Percentiles rank a stretch among this genome's conserved stretches.
Conservation (phyloP, 2,113 vertebrate genomes). For the Glareola pratincola region DNA sequence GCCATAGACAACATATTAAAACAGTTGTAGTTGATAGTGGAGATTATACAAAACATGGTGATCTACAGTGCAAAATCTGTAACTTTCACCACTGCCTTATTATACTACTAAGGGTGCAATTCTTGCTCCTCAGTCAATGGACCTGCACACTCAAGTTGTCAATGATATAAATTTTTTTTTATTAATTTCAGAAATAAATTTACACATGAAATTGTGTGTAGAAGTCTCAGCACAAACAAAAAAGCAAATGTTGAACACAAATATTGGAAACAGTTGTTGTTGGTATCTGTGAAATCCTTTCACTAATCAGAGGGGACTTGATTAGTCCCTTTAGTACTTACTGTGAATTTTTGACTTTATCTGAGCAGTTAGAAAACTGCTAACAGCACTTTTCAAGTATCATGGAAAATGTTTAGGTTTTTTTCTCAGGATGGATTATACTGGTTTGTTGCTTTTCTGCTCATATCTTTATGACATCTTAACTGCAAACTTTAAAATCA, state of each 20-base stretch:
- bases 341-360: background rate
- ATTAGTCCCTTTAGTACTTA: background rate
- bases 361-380: background rate
- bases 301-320: fast-evolving
- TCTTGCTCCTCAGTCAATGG: background rate
- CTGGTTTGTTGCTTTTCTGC: background rate
- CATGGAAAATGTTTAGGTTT: background rate
- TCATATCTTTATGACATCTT: background rate
- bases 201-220: background rate
- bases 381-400: background rate
- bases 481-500: background rate
- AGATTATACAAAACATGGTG: background rate
- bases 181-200: background rate
- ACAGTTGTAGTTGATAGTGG: background rate
- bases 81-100: background rate
- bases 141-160: background rate
- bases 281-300: background rate
- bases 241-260: background rate
- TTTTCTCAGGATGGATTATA: background rate
- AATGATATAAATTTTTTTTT: background rate
- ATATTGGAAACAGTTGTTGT: background rate
- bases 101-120: fast-evolving
- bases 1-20: background rate
- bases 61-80: background rate
- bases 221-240: background rate